phyloP scores from a whole-genome alignment of 2,888 invertebrate genomes.

The Calameuta pallipes region DNA sequence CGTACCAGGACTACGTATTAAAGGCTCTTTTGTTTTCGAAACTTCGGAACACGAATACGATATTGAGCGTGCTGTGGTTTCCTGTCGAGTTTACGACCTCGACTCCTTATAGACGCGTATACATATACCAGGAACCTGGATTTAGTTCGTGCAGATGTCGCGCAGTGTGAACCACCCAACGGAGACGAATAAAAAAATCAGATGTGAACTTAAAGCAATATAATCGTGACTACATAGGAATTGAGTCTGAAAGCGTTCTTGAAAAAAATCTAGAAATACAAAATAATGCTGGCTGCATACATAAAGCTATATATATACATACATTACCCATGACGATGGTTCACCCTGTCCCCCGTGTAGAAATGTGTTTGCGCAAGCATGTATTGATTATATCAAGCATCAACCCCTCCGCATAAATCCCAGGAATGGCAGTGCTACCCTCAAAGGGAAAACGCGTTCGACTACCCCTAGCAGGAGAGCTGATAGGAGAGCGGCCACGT shows the following conservation, averaged over 20 bases:
- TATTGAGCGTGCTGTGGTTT: not conserved
- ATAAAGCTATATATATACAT: no score
- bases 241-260: not conserved
- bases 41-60: not conserved
- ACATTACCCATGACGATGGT: not conserved
- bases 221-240: not conserved
- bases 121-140: not conserved
- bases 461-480: not conserved
- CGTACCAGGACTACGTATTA: not conserved
- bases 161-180: not conserved
- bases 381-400: conserved; percentile 23
- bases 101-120: not conserved
- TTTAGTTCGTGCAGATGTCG: not conserved
- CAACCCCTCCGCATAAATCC: conserved; percentile 16
- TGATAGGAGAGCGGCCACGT: not conserved
- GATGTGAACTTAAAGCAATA: no score
- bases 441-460: conserved; percentile 1
- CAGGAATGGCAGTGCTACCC: not conserved
- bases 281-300: not conserved
- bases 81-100: not conserved
- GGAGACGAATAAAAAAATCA: not conserved
- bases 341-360: not conserved
- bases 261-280: not conserved
- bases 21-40: not conserved
- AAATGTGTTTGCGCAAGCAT: conserved; percentile 19